These are phyloP conservation scores for Bombus picipes DNA, from an alignment of 1,140 invertebrate genomes.

Conservation along the genomic window DNA sequence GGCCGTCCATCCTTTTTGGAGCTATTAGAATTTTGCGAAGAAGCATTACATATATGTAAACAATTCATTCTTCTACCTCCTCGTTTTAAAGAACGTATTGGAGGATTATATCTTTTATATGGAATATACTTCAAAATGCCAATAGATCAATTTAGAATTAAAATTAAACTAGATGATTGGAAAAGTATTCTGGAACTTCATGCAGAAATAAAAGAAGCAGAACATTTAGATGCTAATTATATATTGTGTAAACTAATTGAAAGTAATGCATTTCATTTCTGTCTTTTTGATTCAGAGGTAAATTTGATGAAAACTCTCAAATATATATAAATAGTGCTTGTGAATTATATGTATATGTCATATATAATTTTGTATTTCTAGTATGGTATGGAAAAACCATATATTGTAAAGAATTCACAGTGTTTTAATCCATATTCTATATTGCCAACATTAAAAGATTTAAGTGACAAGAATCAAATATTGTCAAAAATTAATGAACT, in stretches of 20 bases:
- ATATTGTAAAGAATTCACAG: slow-evolving; percentile 49
- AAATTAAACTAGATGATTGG: slow-evolving; percentile 75
- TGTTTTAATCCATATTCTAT: slow-evolving; percentile 67
- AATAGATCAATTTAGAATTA: slow-evolving; percentile 72
- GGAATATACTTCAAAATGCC: slow-evolving; percentile 79
- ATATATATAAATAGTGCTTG: background rate
- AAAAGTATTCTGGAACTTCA: slow-evolving; percentile 70
- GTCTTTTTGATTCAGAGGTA: slow-evolving; percentile 76
- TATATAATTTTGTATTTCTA: slow-evolving; percentile 56
- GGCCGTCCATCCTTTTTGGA: slow-evolving; percentile 68
- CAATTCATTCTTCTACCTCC: slow-evolving; percentile 71
- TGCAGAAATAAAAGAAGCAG: slow-evolving; percentile 68
- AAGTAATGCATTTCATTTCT: slow-evolving; percentile 74
- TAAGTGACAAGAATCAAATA: slow-evolving; percentile 58
- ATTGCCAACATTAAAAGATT: slow-evolving; percentile 61
- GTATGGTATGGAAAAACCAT: slow-evolving; percentile 74
- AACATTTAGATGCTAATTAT: slow-evolving; percentile 78
- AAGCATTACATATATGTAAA: slow-evolving; percentile 76
- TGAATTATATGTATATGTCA: background rate
- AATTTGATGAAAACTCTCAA: slow-evolving; percentile 12
- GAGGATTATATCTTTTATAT: slow-evolving; percentile 78
- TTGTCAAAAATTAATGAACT: slow-evolving; percentile 65
- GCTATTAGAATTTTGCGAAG: slow-evolving; percentile 77
- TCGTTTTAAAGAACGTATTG: slow-evolving; percentile 73
- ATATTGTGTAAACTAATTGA: slow-evolving; percentile 77